phyloP scores from a whole-genome alignment of 2,113 vertebrate species.

The Noturus placidus region DNA sequence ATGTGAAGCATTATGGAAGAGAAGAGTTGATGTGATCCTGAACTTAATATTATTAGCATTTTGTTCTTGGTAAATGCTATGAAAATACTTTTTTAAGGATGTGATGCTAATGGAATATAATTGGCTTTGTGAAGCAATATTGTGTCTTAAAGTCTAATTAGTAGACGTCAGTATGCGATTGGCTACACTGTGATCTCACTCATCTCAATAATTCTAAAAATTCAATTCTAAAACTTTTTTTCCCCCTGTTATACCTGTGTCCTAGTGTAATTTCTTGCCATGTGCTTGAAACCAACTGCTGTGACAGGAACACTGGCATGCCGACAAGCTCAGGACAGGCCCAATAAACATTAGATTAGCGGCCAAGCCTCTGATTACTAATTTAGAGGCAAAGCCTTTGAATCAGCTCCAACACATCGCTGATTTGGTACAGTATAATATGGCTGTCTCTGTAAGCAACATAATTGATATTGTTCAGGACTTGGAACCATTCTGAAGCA shows the following conservation, averaged over 20 bases:
- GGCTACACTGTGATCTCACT: background rate
- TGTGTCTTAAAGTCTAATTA: background rate
- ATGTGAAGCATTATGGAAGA: conserved; percentile 22
- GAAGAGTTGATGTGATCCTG: background rate
- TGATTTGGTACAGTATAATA: conserved; percentile 23
- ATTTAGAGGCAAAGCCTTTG: background rate
- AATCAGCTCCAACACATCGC: conserved; percentile 38
- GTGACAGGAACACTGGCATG: conserved; percentile 40
- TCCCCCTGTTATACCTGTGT: background rate
- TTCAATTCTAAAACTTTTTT: conserved; percentile 5
- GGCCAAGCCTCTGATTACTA: conserved; percentile 13
- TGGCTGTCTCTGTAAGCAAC: conserved; percentile 12
- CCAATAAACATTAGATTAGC: conserved; percentile 14
- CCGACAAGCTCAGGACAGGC: conserved; percentile 36
- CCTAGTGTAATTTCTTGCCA: conserved; percentile 25
- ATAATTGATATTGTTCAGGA: conserved; percentile 12
- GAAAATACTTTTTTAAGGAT: background rate
- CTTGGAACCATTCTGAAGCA: conserved; percentile 15
- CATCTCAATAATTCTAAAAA: background rate
- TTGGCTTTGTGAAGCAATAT: background rate
- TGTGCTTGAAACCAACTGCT: conserved; percentile 31
- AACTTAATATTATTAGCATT: background rate
- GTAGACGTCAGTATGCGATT: background rate
- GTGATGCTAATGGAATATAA: background rate
- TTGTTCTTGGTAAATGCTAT: background rate